A percentile compares a stretch with the other conserved stretches of the same genome.
Evolutionary conservation across 2,888 invertebrate genomes (phyloP).

Genomic region (Chloroclysta siterata): DNA sequence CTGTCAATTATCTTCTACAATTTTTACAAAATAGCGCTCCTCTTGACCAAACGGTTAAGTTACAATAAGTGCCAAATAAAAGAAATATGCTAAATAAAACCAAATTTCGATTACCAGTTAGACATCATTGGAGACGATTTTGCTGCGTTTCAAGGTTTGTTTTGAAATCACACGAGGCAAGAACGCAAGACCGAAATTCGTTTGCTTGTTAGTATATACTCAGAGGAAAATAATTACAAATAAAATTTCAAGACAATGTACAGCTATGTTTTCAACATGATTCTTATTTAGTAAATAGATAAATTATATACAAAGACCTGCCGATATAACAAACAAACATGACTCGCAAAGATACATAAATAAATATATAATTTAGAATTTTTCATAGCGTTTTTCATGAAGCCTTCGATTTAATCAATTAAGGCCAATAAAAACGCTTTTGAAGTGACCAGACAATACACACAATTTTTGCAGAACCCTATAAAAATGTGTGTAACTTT

Average conservation of each 20-base stretch:
- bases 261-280: conserved; percentile 39
- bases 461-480: conserved; percentile 80
- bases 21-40: no score
- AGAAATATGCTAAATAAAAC: no score
- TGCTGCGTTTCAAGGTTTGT: no score
- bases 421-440: conserved; percentile 79
- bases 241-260: conserved; percentile 44
- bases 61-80: no score
- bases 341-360: conserved; percentile 57
- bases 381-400: conserved; percentile 76
- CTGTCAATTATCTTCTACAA: no score
- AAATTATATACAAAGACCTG: conserved; percentile 81
- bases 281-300: conserved; percentile 60
- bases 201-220: background rate
- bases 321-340: conserved; percentile 73
- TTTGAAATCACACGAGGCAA: no score
- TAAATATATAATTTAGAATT: background rate
- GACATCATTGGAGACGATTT: no score
- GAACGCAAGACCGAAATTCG: no score
- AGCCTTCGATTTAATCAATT: conserved; percentile 63
- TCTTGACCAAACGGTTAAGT: no score
- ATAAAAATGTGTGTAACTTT: conserved; percentile 79
- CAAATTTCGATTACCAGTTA: no score
- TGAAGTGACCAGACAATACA: conserved; percentile 60
- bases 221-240: conserved; percentile 28